Evolutionary conservation across 2,113 vertebrate species (phyloP), one percentile per base, ranked within the genome.

Genomic region (Australoheros scitulus): DNA sequence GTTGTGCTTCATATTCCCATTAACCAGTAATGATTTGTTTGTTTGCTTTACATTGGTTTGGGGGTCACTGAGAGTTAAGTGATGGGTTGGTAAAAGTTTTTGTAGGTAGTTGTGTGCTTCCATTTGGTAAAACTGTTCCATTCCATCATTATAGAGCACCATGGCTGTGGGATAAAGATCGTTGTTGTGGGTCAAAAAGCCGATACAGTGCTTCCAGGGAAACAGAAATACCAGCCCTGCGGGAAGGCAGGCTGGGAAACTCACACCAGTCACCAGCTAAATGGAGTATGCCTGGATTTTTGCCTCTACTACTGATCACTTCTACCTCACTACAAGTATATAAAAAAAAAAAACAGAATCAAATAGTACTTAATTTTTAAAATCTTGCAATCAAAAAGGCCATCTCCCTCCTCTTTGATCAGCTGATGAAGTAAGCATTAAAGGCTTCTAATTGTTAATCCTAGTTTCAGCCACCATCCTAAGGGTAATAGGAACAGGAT

Each of bases 181-280:
- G 11, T 59, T 81, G 78, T 61, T 80, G 70, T 82, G 70, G 63
- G 64, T 87, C 76, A 80, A 84, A 85, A 77, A 61, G 61, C 81
- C 41, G 32, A 90, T 61, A 78, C 36, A 14, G 15, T 6, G 76
- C 81, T 79, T 84, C 50, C 77, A 85, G 81, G 82, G 84, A 82
- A 79, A 85, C 47, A 78, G 55, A 88, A 88, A 89, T 80, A 86
- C 77, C 81, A 81, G 60, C 75, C 80, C 83, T 82, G 87, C 82
- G 61, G 83, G 83, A 82, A 76, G 70, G 55, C 58, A 38, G 20
- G 82, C 89, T 77, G 87, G 77, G 80, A 89, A 88, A 80, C 52
- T 60, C 52, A 80, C 76, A 77, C 47, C 59, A 60, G 74, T 76
- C 77, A 20, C 34, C 70, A 59, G 72, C 63, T 38, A 56, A 81